These are phyloP conservation scores for Drosophila borealis DNA, from an alignment of 2,888 invertebrate genomes.

Conservation along the genomic window DNA sequence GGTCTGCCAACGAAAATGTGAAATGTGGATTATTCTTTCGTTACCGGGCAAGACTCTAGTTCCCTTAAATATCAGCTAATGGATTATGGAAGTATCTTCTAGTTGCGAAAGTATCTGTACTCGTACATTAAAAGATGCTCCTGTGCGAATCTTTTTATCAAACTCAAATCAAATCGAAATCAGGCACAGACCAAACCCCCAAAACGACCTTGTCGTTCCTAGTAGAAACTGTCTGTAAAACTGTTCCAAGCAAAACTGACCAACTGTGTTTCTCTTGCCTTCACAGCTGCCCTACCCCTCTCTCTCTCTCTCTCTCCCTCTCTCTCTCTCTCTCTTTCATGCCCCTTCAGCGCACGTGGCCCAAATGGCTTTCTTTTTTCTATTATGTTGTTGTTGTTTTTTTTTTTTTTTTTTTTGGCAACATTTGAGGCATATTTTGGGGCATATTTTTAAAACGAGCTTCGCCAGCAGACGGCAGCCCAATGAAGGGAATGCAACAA, in stretches of 20 bases:
- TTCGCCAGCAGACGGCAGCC: slow-evolving; percentile 26
- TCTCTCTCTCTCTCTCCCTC: no score
- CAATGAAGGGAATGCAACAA: slow-evolving; percentile 32
- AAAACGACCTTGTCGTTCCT: slow-evolving; percentile 32
- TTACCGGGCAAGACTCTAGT: no score
- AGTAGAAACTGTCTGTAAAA: slow-evolving; percentile 4
- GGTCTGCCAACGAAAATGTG: no score
- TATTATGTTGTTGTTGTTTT: neutral
- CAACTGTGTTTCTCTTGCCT: slow-evolving; percentile 9
- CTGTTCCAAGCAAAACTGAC: slow-evolving; percentile 11
- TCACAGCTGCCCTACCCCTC: no score
- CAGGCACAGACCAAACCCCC: slow-evolving; percentile 3
- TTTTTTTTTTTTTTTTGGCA: slow-evolving; percentile 32
- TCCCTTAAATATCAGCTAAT: no score
- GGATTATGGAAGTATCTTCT: no score
- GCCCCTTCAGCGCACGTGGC: slow-evolving; percentile 39
- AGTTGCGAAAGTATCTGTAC: neutral
- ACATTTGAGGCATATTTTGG: slow-evolving; percentile 52
- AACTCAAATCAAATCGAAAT: neutral
- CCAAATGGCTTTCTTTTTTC: slow-evolving; percentile 32
- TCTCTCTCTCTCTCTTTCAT: neutral
- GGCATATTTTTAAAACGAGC: slow-evolving; percentile 58
- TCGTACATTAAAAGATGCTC: neutral
- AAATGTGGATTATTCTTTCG: no score
- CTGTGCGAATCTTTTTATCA: neutral